phyloP scores from a whole-genome alignment of 2,888 invertebrate species.

The Tiphia femorata region DNA sequence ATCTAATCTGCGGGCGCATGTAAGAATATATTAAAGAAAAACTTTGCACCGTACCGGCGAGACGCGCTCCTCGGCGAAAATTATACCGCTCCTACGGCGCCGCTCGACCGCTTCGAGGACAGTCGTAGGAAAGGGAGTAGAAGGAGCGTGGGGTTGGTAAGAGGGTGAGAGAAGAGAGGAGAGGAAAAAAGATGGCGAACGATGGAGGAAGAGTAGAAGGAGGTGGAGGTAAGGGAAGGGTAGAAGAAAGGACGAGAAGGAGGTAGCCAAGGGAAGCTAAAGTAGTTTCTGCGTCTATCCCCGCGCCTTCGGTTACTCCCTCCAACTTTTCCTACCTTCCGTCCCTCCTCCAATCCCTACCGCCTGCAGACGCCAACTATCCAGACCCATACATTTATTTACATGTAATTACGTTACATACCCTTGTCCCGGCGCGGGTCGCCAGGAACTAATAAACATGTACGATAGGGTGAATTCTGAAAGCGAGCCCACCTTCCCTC shows the following conservation, averaged over 20 bases:
- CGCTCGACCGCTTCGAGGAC: constrained; percentile 12
- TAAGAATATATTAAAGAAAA: constrained; percentile 68
- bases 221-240: background rate
- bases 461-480: constrained; percentile 25
- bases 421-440: constrained; percentile 30
- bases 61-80: constrained; percentile 59
- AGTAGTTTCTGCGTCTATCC: constrained; percentile 29
- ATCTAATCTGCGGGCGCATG: constrained; percentile 67
- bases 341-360: constrained; percentile 13
- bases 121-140: constrained; percentile 17
- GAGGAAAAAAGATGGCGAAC: background rate
- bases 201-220: background rate
- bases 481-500: too few relatives aligned
- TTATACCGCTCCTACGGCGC: constrained; percentile 57
- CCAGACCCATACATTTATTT: constrained; percentile 58
- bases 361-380: constrained; percentile 35
- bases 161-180: background rate
- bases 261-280: constrained; percentile 14
- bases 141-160: background rate
- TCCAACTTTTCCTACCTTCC: constrained; percentile 3
- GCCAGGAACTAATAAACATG: constrained; percentile 46
- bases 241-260: background rate
- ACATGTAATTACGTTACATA: constrained; percentile 52
- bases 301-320: constrained; percentile 22
- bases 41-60: constrained; percentile 53